Conservation (phyloP, 2,113 vertebrate species). For the Todiramphus saurophagus region DNA sequence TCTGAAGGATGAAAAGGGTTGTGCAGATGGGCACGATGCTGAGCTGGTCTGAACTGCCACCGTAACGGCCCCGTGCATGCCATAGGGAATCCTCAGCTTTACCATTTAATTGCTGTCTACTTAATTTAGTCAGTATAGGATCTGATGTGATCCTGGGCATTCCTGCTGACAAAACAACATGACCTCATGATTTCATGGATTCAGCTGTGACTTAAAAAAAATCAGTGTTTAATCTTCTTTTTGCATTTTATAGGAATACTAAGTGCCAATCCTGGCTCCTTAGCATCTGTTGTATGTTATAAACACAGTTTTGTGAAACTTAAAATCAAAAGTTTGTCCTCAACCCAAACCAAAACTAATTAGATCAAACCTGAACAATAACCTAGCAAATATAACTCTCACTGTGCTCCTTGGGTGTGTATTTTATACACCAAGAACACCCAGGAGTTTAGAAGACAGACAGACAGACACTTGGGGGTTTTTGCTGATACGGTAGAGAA, state of each 20-base stretch:
- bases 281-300: neutral
- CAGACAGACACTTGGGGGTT: neutral
- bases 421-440: neutral
- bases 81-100: neutral
- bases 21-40: neutral
- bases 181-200: neutral
- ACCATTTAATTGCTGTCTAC: neutral
- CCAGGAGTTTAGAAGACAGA: neutral
- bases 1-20: neutral
- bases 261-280: neutral
- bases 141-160: neutral
- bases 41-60: neutral
- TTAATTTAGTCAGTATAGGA: neutral
- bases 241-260: neutral
- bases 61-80: neutral
- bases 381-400: neutral
- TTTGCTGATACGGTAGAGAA: neutral
- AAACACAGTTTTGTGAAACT: neutral
- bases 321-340: neutral
- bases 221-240: neutral
- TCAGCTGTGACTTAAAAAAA: neutral
- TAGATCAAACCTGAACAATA: neutral
- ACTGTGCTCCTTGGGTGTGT: neutral
- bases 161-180: neutral
- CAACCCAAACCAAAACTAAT: neutral